Conservation (phyloP, 2,888 invertebrate genomes). For the Octodonta nipae region DNA sequence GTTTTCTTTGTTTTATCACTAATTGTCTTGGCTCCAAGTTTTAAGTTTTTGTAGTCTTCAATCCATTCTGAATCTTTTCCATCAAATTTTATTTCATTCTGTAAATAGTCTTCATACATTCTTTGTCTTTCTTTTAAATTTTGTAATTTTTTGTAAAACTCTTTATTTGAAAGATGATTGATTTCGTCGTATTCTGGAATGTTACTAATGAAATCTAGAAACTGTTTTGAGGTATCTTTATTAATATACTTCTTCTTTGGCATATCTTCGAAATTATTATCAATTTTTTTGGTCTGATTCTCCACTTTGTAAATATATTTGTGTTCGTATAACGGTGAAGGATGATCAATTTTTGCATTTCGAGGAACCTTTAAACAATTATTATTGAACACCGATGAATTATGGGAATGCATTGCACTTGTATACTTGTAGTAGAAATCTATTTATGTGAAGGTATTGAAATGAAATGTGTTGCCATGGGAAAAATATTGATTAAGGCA, state of each 20-base stretch:
- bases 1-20: slow-evolving; percentile 13
- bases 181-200: slow-evolving; percentile 71
- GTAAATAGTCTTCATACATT: slow-evolving; percentile 29
- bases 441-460: no score
- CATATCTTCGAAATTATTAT: slow-evolving; percentile 16
- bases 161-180: slow-evolving; percentile 58
- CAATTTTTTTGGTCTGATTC: slow-evolving; percentile 26
- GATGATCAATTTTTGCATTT: slow-evolving; percentile 58
- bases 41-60: slow-evolving; percentile 31
- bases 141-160: slow-evolving; percentile 60
- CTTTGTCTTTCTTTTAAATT: slow-evolving; percentile 51
- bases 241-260: slow-evolving; percentile 29
- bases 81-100: slow-evolving; percentile 23
- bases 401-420: slow-evolving; percentile 33
- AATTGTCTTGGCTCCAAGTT: slow-evolving; percentile 15
- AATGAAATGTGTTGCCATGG: slow-evolving; percentile 2
- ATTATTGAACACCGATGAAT: slow-evolving; percentile 52
- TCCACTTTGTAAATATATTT: slow-evolving; percentile 31
- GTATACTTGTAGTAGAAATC: no score
- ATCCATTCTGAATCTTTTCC: slow-evolving; percentile 26
- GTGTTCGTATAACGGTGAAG: slow-evolving; percentile 56
- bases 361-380: slow-evolving; percentile 59
- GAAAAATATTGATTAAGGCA: no score
- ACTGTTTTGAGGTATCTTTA: slow-evolving; percentile 42
- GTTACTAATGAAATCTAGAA: slow-evolving; percentile 61